Conservation (phyloP, 2,888 invertebrate genomes). For the Endomychus coccineus region DNA sequence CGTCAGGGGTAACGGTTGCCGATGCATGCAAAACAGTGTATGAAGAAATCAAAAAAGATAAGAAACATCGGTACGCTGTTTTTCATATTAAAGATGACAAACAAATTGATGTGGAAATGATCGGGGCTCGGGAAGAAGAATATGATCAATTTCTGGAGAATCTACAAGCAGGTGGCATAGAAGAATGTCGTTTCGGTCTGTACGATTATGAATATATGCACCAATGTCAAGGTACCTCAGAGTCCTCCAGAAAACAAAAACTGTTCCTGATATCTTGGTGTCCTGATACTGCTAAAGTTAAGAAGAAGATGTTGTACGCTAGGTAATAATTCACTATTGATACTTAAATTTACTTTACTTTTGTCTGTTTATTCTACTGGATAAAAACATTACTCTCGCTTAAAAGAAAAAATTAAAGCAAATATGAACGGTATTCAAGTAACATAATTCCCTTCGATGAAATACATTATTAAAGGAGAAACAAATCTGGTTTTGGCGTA, state of each 20-base stretch:
- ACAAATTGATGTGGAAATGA: constrained; percentile 91
- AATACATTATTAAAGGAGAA: no score
- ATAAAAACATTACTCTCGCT: no score
- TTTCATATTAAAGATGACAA: constrained; percentile 94
- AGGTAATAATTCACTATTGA: no score
- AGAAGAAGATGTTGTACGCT: constrained; percentile 81
- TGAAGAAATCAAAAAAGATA: constrained; percentile 96
- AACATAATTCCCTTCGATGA: no score
- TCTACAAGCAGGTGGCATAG: constrained; percentile 82
- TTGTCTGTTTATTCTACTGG: no score
- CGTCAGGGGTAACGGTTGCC: constrained; percentile 95
- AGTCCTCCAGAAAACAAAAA: constrained; percentile 96
- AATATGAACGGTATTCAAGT: no score
- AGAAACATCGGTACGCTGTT: constrained; percentile 94
- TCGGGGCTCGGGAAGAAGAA: constrained; percentile 81
- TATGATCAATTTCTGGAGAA: constrained; percentile 93
- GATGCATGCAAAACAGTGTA: constrained; percentile 92
- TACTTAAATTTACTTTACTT: no score
- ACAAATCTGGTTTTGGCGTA: no score
- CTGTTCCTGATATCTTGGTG: constrained; percentile 98
- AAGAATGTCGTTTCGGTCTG: constrained; percentile 96
- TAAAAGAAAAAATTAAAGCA: no score
- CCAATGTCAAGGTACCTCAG: constrained; percentile 94
- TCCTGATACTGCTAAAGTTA: constrained; percentile 93
- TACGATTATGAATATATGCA: constrained; percentile 98